These are phyloP conservation scores for Dendroctonus valens DNA, from an alignment of 1,140 invertebrate genomes.

Conservation along the genomic window DNA sequence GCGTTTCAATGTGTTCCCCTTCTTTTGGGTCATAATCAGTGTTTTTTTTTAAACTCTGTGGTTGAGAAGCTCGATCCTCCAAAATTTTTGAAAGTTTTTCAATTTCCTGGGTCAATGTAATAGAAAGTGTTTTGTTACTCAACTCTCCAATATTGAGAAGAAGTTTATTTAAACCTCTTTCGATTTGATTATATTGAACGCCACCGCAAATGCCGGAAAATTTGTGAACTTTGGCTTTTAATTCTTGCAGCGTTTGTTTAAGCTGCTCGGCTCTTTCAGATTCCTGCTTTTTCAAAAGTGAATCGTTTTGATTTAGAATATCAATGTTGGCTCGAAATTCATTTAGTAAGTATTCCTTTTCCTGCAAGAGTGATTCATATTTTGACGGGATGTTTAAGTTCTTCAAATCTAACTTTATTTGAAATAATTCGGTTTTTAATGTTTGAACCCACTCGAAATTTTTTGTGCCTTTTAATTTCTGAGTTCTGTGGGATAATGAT, in stretches of 20 bases:
- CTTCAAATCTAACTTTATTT: constrained; percentile 9
- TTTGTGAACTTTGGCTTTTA: constrained; percentile 36
- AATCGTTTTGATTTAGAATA: constrained; percentile 7
- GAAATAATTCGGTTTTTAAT: constrained; percentile 12
- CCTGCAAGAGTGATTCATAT: constrained; percentile 11
- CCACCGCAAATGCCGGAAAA: constrained; percentile 38
- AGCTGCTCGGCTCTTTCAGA: constrained; percentile 20
- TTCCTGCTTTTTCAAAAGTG: constrained; percentile 8
- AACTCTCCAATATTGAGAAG: constrained; percentile 20
- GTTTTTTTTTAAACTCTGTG: constrained; percentile 28
- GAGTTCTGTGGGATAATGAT: constrained; percentile 12
- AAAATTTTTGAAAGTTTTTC: constrained; percentile 37
- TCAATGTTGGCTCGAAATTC: constrained; percentile 12
- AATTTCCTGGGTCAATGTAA: constrained; percentile 29
- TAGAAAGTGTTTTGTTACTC: constrained; percentile 10
- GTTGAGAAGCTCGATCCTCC: constrained; percentile 33
- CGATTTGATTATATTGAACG: constrained; percentile 38
- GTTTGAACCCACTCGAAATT: constrained; percentile 19
- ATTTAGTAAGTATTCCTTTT: constrained; percentile 27
- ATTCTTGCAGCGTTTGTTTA: constrained; percentile 19
- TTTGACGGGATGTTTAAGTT: constrained; percentile 14
- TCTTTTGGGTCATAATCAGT: neutral
- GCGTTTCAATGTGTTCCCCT: constrained; percentile 18
- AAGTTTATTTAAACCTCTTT: constrained; percentile 35
- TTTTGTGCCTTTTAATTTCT: constrained; percentile 24